A percentile compares a stretch with the other conserved stretches of the same genome.
These are phyloP conservation scores for Portevinia maculata DNA, from an alignment of 2,888 invertebrate species.

Conservation along the genomic window DNA sequence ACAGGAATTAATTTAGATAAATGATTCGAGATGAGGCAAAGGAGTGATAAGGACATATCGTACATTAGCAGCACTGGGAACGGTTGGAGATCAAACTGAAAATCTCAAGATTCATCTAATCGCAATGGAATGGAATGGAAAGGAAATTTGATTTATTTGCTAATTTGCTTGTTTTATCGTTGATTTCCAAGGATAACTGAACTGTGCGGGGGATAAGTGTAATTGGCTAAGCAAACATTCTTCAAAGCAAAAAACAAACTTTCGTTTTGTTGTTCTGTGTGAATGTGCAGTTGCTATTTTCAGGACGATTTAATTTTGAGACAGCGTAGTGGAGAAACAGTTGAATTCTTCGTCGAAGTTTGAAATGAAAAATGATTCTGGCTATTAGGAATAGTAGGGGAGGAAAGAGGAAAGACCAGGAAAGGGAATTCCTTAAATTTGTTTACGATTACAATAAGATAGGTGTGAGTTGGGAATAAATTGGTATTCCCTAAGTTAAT, in stretches of 20 bases:
- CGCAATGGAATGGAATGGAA: slow-evolving; percentile 74
- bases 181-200: slow-evolving; percentile 69
- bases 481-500: too few relatives aligned
- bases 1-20: slow-evolving; percentile 84
- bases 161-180: slow-evolving; percentile 81
- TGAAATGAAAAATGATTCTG: slow-evolving; percentile 65
- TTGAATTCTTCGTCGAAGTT: slow-evolving; percentile 60
- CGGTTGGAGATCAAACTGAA: slow-evolving; percentile 58
- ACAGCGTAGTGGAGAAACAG: slow-evolving; percentile 38
- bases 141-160: slow-evolving; percentile 83
- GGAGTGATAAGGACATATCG: slow-evolving; percentile 49
- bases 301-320: slow-evolving; percentile 70
- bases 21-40: slow-evolving; percentile 79
- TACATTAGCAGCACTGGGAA: not conserved
- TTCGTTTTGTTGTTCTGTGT: slow-evolving; percentile 18
- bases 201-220: slow-evolving; percentile 41
- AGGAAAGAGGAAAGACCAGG: too few relatives aligned
- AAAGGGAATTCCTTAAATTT: too few relatives aligned
- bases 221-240: slow-evolving; percentile 74
- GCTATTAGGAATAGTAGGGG: not conserved
- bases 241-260: slow-evolving; percentile 57
- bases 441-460: too few relatives aligned
- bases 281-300: slow-evolving; percentile 63
- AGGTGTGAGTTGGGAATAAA: too few relatives aligned
- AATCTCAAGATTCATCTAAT: slow-evolving; percentile 35